Conservation (phyloP, 2,113 vertebrate species). For the Mesocricetus auratus region DNA sequence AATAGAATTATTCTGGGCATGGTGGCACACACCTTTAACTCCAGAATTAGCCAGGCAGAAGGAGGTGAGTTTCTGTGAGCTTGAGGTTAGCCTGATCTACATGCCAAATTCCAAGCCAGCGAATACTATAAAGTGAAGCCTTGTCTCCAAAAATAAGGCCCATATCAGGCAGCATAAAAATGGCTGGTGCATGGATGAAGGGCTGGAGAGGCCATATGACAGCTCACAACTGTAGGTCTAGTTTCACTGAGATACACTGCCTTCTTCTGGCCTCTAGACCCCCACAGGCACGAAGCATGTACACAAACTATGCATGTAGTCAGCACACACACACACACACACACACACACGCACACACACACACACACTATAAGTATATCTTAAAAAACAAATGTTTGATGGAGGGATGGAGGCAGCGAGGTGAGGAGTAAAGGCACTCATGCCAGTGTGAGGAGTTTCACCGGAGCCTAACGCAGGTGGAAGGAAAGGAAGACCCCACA, state of each 20-base stretch:
- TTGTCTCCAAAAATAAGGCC: background rate
- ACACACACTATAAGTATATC: background rate
- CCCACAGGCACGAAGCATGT: background rate
- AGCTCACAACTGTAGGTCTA: background rate
- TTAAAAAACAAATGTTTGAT: background rate
- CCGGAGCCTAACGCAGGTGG: background rate
- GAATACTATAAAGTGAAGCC: background rate
- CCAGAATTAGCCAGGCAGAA: background rate
- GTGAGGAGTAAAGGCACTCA: background rate
- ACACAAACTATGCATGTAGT: background rate
- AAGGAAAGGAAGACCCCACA: background rate
- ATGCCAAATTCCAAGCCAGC: background rate
- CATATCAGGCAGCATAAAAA: no score
- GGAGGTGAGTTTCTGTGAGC: background rate
- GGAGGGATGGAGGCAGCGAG: background rate
- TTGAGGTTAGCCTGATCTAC: background rate
- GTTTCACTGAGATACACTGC: background rate
- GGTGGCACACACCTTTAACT: background rate
- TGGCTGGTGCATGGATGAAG: background rate
- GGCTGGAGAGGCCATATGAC: background rate
- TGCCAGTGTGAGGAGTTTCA: background rate
- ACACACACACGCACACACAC: background rate
- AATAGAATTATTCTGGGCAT: no score
- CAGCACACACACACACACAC: background rate
- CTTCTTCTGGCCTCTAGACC: background rate